Base-by-base conservation (phyloP, 2,888 invertebrate species). In the Deilephila elpenor region DNA sequence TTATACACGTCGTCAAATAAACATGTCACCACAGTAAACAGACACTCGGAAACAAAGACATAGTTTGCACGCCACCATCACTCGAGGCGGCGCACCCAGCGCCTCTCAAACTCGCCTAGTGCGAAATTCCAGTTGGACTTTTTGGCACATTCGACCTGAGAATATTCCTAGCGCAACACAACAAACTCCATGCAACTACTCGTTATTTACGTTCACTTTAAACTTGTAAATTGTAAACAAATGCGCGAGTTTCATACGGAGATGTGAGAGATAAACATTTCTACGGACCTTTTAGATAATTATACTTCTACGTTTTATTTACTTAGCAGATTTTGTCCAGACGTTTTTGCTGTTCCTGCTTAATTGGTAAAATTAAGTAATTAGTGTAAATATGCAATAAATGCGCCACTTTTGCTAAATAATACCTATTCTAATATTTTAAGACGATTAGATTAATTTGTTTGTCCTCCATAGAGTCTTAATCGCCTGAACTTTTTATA, bases 31-130 rank as follows among this genome's bases (percentile, higher is more conserved):
- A 78, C 81, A 82, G 80, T 82, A 82, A 82, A 80, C 82, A 81
- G 84, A 77, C 82, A 84, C 84, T 83, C 77, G 79, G 78, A 82
- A 82, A 86, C 88, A 87, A 86, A 86, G 85, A 86, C 87, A 89
- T 88, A 90, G 88, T 87, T 89, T 81, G 86, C 88, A 87, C 84
- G 85, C 86, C 85, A 80, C 84, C 84, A 82, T 85, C 88, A 86
- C 89, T 89, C 82, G 80, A 85, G 80, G 81, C 79, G 86, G 81
- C 84, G 83, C 78, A 82, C 81, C 77, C 77, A 84, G 85, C 88
- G 83, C 88, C 89, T 85, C 86, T 83, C 84, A 82, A 87, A 84
- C 87, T 89, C 86, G 84, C 86, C 85, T 85, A 82, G 83, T 75
- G 77, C 78, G 77, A 80, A 81, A 81, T 82, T 82, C 83, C 80